A percentile compares a stretch with the other conserved stretches of the same genome.
Conservation (phyloP, 2,888 invertebrate genomes). For the Matsumyia berberina region DNA sequence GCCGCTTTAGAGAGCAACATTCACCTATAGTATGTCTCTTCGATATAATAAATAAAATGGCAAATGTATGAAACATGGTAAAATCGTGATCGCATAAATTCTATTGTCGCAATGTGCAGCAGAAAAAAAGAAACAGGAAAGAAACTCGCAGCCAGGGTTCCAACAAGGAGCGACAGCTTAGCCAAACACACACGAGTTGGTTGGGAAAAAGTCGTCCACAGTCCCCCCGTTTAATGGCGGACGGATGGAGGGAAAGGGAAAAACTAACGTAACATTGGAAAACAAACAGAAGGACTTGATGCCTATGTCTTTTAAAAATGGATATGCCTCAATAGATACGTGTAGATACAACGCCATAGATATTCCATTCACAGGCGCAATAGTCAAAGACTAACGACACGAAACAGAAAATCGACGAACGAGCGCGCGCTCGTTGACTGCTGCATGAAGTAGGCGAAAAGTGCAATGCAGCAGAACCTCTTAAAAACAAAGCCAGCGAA, state of each 20-base stretch:
- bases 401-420: slow-evolving; percentile 55
- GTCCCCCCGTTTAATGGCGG: slow-evolving; percentile 22
- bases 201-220: slow-evolving; percentile 56
- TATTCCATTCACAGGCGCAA: slow-evolving; percentile 65
- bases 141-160: slow-evolving; percentile 53
- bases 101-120: slow-evolving; percentile 78
- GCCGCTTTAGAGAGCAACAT: slow-evolving; percentile 64
- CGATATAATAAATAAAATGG: slow-evolving; percentile 78
- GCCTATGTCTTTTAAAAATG: slow-evolving; percentile 73
- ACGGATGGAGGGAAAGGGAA: not conserved
- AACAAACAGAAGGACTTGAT: slow-evolving; percentile 76
- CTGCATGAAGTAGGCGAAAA: slow-evolving; percentile 66
- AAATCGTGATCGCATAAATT: slow-evolving; percentile 79
- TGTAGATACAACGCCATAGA: slow-evolving; percentile 26
- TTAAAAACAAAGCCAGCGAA: slow-evolving; percentile 68
- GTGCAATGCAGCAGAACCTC: slow-evolving; percentile 70
- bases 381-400: slow-evolving; percentile 74
- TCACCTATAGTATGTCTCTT: slow-evolving; percentile 72
- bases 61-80: slow-evolving; percentile 79
- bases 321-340: slow-evolving; percentile 72
- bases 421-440: slow-evolving; percentile 60
- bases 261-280: slow-evolving; percentile 58
- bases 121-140: slow-evolving; percentile 43
- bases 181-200: slow-evolving; percentile 28
- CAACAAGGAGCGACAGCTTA: slow-evolving; percentile 71